Percentiles rank a stretch among this genome's conserved stretches.
These are phyloP conservation scores for Scaptodrosophila latifasciaeformis DNA, from an alignment of 2,888 invertebrate genomes.

Conservation along the genomic window DNA sequence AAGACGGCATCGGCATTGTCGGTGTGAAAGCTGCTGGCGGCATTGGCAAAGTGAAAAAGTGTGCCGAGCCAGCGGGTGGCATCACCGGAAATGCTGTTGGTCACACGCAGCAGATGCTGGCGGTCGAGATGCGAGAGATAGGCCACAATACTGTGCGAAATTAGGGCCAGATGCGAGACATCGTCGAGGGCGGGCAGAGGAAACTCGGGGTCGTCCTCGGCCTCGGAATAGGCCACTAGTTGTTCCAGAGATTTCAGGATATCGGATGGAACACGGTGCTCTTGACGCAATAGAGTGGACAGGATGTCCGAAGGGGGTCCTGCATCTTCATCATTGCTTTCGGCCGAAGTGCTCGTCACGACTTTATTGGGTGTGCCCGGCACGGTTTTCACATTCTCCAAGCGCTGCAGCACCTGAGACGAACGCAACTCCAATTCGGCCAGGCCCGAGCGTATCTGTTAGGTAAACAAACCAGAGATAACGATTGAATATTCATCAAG, in stretches of 20 bases:
- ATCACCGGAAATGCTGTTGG: conserved; percentile 88
- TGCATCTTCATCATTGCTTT: conserved; percentile 2
- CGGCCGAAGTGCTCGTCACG: conserved; percentile 9
- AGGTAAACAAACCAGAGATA: conserved; percentile 20
- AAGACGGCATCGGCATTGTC: conserved; percentile 91
- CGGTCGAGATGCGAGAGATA: conserved; percentile 89
- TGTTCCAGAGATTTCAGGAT: conserved; percentile 78
- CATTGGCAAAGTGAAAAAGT: conserved; percentile 89
- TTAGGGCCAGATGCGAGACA: conserved; percentile 80
- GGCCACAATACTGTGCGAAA: conserved; percentile 92
- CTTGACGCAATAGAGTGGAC: conserved; percentile 75
- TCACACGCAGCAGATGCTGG: conserved; percentile 85
- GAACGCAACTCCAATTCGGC: conserved; percentile 83
- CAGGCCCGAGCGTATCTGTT: conserved; percentile 79
- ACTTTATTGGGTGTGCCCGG: conserved; percentile 39
- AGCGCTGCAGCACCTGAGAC: conserved; percentile 82
- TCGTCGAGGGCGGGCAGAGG: conserved; percentile 80
- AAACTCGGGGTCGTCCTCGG: conserved; percentile 78
- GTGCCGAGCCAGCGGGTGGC: conserved; percentile 91
- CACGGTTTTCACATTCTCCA: conserved; percentile 78
- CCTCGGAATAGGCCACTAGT: conserved; percentile 80
- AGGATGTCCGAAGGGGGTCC: conserved; percentile 22
- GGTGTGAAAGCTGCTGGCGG: conserved; percentile 90
- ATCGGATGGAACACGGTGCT: conserved; percentile 76
- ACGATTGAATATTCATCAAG: neutral